Evolutionary conservation across 2,113 vertebrate genomes (phyloP).

Genomic region (Bubo bubo): DNA sequence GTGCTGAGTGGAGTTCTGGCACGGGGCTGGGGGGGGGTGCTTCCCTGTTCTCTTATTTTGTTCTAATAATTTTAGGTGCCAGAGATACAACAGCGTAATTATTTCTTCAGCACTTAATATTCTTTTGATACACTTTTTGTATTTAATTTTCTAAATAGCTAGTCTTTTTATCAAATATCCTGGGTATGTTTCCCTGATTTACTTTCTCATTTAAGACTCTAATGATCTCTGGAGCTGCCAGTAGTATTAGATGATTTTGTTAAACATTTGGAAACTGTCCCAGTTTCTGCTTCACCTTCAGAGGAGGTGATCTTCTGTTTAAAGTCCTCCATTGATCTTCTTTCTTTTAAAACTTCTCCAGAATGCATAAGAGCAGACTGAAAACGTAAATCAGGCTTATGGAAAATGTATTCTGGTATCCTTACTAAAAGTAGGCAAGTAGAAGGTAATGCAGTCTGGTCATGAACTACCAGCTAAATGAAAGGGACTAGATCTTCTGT

Average conservation of each 20-base stretch:
- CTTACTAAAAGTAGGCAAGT: background rate
- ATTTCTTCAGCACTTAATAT: constrained; percentile 3
- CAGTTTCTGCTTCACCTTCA: constrained; percentile 75
- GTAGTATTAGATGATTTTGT: constrained; percentile 67
- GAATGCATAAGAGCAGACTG: constrained; percentile 51
- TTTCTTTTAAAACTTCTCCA: constrained; percentile 59
- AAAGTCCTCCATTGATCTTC: constrained; percentile 66
- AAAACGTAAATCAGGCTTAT: constrained; percentile 40
- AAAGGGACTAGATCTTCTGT: background rate
- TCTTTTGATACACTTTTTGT: constrained; percentile 33
- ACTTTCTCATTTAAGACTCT: constrained; percentile 49
- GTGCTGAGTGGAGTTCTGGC: background rate
- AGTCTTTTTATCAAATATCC: constrained; percentile 1
- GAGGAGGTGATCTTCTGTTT: constrained; percentile 63
- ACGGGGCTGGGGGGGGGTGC: background rate
- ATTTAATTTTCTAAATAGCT: constrained; percentile 37
- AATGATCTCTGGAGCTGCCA: constrained; percentile 67
- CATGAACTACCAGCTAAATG: constrained; percentile 15
- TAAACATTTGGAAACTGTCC: constrained; percentile 72
- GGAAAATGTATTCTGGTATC: constrained; percentile 18
- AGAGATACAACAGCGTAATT: background rate
- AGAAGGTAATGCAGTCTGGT: constrained; percentile 21
- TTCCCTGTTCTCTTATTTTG: background rate
- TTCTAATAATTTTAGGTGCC: background rate
- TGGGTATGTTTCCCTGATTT: constrained; percentile 41